Evolutionary conservation across 2,113 vertebrate species (phyloP).

Genomic region (Stegostoma tigrinum): DNA sequence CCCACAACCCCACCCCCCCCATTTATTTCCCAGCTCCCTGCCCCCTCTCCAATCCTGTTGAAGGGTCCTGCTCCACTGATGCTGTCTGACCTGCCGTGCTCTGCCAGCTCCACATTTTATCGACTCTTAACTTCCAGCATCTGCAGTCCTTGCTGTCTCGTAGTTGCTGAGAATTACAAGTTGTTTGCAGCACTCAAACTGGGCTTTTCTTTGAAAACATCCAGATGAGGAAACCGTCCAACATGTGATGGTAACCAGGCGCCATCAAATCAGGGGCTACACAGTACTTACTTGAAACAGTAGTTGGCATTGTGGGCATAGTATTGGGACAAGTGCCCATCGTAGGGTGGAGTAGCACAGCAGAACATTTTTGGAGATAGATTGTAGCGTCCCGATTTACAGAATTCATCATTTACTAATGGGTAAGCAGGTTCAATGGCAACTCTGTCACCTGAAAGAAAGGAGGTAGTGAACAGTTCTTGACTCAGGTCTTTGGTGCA

Average conservation of each 20-base stretch:
- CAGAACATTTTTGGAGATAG: conserved; percentile 36
- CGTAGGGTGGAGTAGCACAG: conserved; percentile 31
- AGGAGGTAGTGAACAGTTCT: background rate
- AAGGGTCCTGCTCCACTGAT: no score
- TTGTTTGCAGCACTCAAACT: background rate
- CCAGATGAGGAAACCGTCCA: background rate
- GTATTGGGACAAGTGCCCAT: conserved; percentile 32
- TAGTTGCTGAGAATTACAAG: background rate
- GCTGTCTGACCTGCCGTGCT: no score
- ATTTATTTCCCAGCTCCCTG: no score
- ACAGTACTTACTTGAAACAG: conserved; percentile 37
- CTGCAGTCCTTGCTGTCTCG: no score
- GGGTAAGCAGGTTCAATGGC: conserved; percentile 37
- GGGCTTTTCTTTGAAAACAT: background rate
- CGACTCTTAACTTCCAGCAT: no score
- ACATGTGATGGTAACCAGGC: no score
- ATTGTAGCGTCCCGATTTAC: conserved; percentile 38
- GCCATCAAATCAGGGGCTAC: background rate
- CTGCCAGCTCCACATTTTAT: no score
- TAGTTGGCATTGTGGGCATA: conserved; percentile 37
- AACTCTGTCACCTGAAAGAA: conserved; percentile 34
- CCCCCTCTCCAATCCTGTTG: no score
- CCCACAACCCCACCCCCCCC: no score
- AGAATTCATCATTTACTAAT: conserved; percentile 30
- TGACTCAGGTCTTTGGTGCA: background rate